Conservation (phyloP, 64 coral and sea anemone species). For the Montipora capricornis region DNA sequence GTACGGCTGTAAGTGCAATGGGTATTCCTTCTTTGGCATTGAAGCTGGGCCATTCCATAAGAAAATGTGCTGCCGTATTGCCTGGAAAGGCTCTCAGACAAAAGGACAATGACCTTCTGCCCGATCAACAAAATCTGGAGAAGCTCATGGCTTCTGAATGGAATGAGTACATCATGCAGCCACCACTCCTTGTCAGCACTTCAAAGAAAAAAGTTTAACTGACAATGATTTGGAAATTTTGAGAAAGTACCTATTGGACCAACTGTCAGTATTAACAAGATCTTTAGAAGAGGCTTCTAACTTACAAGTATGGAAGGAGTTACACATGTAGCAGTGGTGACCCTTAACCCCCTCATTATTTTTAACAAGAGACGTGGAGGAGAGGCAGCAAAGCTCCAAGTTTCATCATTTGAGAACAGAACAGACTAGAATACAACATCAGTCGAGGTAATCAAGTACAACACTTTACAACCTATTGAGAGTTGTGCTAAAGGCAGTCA, state of each 20-base stretch:
- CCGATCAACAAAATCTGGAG: slow-evolving; percentile 29
- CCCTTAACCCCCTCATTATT: neutral
- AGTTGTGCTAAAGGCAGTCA: slow-evolving; percentile 47
- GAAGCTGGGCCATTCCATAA: slow-evolving; percentile 43
- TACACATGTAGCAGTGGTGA: neutral
- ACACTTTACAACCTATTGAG: slow-evolving; percentile 40
- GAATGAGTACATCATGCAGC: neutral
- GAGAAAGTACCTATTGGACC: neutral
- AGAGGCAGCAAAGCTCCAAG: slow-evolving; percentile 29
- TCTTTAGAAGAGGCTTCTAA: neutral
- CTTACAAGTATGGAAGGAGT: neutral
- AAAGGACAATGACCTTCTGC: slow-evolving; percentile 4
- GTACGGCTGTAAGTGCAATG: neutral
- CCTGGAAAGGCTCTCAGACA: slow-evolving; percentile 30
- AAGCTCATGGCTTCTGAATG: neutral
- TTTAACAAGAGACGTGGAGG: slow-evolving; percentile 52
- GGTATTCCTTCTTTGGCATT: slow-evolving; percentile 27
- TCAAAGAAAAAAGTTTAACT: neutral
- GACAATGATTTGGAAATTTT: slow-evolving; percentile 36
- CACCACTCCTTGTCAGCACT: slow-evolving; percentile 21
- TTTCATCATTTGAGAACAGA: slow-evolving; percentile 25
- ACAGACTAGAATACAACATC: slow-evolving; percentile 7
- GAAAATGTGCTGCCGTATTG: slow-evolving; percentile 46
- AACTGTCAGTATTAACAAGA: neutral
- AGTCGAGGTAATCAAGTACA: neutral